Conservation (phyloP, 1,140 invertebrate genomes). For the Laupala kohalensis region DNA sequence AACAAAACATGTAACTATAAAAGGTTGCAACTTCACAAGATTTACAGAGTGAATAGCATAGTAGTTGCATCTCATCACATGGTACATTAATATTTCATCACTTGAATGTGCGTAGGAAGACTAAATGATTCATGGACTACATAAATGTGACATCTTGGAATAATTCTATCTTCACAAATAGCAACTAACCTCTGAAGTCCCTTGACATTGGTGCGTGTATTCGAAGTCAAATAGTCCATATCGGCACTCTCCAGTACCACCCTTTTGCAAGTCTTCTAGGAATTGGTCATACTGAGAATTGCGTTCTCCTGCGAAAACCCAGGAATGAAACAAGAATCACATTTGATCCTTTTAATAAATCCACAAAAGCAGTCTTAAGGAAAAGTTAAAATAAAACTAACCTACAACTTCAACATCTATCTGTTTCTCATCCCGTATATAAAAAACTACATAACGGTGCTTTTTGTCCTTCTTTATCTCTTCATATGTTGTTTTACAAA, state of each 20-base stretch:
- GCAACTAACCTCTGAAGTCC: slow-evolving; percentile 63
- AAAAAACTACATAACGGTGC: slow-evolving; percentile 90
- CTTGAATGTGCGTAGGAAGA: too few relatives aligned
- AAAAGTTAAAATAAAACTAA: slow-evolving; percentile 20
- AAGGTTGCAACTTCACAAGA: too few relatives aligned
- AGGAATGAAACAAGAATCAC: not conserved
- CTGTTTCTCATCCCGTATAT: slow-evolving; percentile 87
- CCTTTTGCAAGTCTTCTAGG: slow-evolving; percentile 78
- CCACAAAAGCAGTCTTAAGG: not conserved
- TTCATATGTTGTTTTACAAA: slow-evolving; percentile 87
- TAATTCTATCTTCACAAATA: not conserved
- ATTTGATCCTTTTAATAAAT: not conserved
- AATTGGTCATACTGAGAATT: slow-evolving; percentile 82
- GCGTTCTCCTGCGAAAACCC: slow-evolving; percentile 37
- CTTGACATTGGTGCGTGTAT: slow-evolving; percentile 89
- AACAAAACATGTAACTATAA: not conserved
- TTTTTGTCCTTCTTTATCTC: slow-evolving; percentile 96
- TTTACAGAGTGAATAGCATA: too few relatives aligned
- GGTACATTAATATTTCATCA: too few relatives aligned
- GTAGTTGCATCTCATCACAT: too few relatives aligned
- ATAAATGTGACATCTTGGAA: too few relatives aligned
- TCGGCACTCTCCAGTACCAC: slow-evolving; percentile 78
- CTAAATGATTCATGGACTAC: too few relatives aligned
- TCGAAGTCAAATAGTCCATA: slow-evolving; percentile 92
- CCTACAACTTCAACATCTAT: slow-evolving; percentile 83